phyloP scores from a whole-genome alignment of 23 tunicate genomes.

The Phallusia fumigata region DNA sequence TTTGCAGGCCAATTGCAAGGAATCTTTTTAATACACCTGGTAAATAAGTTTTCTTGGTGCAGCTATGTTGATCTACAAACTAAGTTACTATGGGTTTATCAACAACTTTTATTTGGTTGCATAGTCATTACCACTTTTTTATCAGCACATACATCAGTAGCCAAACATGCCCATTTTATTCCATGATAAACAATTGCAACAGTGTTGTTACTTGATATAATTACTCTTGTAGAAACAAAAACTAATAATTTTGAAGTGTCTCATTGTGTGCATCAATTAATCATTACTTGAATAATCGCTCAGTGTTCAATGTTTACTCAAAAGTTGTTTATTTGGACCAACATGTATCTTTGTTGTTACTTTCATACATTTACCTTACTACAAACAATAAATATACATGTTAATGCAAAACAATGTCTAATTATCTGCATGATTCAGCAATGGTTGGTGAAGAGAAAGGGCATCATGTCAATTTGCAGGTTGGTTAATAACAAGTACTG shows the following conservation, averaged over 20 bases:
- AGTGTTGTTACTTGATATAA: neutral
- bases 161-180: no score
- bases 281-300: neutral
- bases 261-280: neutral
- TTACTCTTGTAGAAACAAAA: neutral
- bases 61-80: no score
- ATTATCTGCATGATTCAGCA: neutral
- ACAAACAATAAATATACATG: neutral
- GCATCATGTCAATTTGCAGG: neutral
- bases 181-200: neutral
- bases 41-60: no score
- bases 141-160: no score
- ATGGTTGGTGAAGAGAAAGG: neutral
- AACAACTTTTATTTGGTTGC: no score
- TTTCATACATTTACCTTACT: neutral
- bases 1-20: no score
- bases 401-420: neutral
- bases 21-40: no score
- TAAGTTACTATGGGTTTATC: no score
- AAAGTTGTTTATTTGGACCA: neutral
- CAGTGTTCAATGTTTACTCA: neutral
- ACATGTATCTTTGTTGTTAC: neutral
- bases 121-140: no score
- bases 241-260: neutral
- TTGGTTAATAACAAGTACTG: neutral